These are phyloP conservation scores for Bergia puertoricense DNA, from an alignment of 92 coral and sea anemone species.

Conservation along the genomic window DNA sequence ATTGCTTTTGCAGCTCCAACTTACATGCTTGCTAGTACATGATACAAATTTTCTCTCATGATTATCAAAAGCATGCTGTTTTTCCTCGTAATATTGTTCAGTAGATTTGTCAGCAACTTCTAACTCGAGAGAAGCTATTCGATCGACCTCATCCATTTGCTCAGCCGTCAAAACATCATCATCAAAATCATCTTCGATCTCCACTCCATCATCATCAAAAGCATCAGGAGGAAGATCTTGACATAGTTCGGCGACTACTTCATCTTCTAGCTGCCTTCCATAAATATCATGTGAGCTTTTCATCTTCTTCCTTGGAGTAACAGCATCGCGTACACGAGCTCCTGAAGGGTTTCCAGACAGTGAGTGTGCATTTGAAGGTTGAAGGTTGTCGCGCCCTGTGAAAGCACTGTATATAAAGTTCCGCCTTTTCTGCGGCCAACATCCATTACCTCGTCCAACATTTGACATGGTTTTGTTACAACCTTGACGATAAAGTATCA, in stretches of 20 bases:
- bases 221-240: slow-evolving; percentile 73
- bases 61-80: neutral
- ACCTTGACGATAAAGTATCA: neutral
- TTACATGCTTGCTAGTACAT: neutral
- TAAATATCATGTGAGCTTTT: slow-evolving; percentile 57
- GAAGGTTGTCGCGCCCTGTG: slow-evolving; percentile 27
- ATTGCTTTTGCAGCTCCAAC: neutral
- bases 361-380: slow-evolving; percentile 15
- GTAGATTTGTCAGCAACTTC: slow-evolving; percentile 17
- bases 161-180: slow-evolving; percentile 78
- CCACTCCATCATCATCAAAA: slow-evolving; percentile 70
- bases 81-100: neutral
- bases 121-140: slow-evolving; percentile 56
- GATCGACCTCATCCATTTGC: slow-evolving; percentile 70
- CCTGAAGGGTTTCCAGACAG: slow-evolving; percentile 22
- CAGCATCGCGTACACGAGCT: slow-evolving; percentile 10
- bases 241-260: slow-evolving; percentile 65
- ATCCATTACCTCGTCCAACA: slow-evolving; percentile 47
- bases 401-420: slow-evolving; percentile 73
- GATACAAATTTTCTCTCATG: neutral
- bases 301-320: slow-evolving; percentile 63
- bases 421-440: slow-evolving; percentile 64
- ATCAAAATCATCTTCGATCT: slow-evolving; percentile 68
- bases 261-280: slow-evolving; percentile 50
- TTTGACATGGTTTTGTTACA: slow-evolving; percentile 49